These are phyloP conservation scores for Gymnorhina tibicen DNA, from an alignment of 2,113 vertebrate genomes.

Conservation along the genomic window DNA sequence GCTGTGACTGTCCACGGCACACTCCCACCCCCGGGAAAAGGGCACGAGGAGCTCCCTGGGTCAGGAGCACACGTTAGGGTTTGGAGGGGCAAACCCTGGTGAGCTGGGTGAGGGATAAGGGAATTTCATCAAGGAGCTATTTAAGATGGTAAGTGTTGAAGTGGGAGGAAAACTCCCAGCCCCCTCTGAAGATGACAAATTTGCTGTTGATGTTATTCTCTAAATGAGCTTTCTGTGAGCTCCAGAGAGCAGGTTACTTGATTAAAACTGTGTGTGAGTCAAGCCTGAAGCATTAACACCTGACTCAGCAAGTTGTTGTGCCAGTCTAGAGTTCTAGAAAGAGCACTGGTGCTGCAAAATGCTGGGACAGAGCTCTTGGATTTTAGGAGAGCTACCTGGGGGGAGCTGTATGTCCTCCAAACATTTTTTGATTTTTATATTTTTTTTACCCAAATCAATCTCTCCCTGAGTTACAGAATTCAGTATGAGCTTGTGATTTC, in stretches of 20 bases:
- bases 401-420: not conserved
- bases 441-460: not conserved
- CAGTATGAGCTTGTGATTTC: not conserved
- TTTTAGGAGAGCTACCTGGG: not conserved
- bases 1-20: not conserved
- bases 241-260: not conserved
- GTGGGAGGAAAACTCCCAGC: not conserved
- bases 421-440: not conserved
- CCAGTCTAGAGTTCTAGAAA: not conserved
- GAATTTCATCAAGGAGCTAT: not conserved
- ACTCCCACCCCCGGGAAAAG: not conserved
- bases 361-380: not conserved
- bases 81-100: not conserved
- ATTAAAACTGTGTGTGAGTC: not conserved
- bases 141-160: not conserved
- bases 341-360: not conserved
- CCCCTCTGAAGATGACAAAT: not conserved
- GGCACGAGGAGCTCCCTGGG: not conserved
- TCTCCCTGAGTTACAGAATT: not conserved
- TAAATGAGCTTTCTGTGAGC: not conserved
- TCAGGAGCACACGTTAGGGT: rapidly evolving
- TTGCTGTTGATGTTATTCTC: not conserved
- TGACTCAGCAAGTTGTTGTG: not conserved
- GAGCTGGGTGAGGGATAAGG: not conserved
- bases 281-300: not conserved